Evolutionary conservation across 2,797 vertebrate species (phyloP), one percentile per base, ranked within the genome.

Genomic region (Mionectes olivaceus): DNA sequence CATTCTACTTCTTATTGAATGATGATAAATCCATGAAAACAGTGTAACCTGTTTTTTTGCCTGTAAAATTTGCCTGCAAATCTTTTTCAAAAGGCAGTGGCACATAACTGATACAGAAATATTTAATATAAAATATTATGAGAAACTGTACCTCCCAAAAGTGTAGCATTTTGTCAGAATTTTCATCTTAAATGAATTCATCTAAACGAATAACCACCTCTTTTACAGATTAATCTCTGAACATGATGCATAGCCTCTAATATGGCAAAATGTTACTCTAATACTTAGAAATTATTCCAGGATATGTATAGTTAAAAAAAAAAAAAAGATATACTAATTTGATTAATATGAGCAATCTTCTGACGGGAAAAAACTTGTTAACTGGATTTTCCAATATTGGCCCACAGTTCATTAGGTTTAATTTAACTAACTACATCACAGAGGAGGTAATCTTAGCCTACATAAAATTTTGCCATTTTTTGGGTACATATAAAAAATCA

Each of bases 301-400:
- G 37, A 92, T 80, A 92, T 63, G 80, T 95, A 76, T 24, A 96
- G 82, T 37, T 74, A 90, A 96, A 96, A 83, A 90, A 13, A 68
- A 68, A 87, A 83, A 89, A 95, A 95, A 94, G 19, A 86, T 74
- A 86, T 76, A 77, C 19, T 82, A 53, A 91, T 96, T 96, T 96
- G 89, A 96, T 94, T 95, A 94, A 95, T 94, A 83, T 94, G 79
- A 86, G 83, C 90, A 91, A 87, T 71, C 32, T 92, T 95, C 28
- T 60, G 87, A 84, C 83, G 73, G 80, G 71, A 94, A 97, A 96
- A 87, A 75, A 57, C 27, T 81, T 21, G 37, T 93, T 96, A 95
- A 95, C 74, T 90, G 71, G 52, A 69, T 97, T 97, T 97, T 95
- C 86, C 97, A 96, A 96, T 74, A 55, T 90, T 77, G 92, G 68